Evolutionary conservation across 2,113 vertebrate species (phyloP).

Genomic region (Labrus mixtus): DNA sequence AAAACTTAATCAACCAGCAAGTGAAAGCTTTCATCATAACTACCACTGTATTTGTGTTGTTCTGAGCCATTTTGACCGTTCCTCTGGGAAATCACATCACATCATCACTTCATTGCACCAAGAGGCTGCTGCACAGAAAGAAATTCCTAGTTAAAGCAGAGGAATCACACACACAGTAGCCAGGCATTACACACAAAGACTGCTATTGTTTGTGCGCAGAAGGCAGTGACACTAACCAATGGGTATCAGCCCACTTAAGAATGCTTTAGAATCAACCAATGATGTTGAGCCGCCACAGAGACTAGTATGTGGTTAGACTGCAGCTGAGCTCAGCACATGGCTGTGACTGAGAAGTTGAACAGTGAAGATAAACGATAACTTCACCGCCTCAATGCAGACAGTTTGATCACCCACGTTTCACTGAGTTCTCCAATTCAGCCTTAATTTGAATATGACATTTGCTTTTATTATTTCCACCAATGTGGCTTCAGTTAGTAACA

Average conservation of each 20-base stretch:
- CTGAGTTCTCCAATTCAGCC: not conserved
- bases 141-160: constrained; percentile 48
- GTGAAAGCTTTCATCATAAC: constrained; percentile 38
- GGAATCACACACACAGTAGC: constrained; percentile 35
- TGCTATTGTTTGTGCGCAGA: constrained; percentile 67
- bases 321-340: constrained; percentile 46
- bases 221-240: constrained; percentile 72
- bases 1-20: not conserved
- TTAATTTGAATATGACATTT: constrained; percentile 27
- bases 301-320: constrained; percentile 40
- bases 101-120: constrained; percentile 40
- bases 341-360: constrained; percentile 18
- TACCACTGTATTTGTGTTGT: constrained; percentile 19
- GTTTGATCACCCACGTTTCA: not conserved
- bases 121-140: constrained; percentile 31
- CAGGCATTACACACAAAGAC: constrained; percentile 68
- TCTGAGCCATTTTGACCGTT: not conserved
- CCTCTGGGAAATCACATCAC: constrained; percentile 26
- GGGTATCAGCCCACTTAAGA: constrained; percentile 65
- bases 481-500: constrained; percentile 4
- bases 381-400: not conserved
- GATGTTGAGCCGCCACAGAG: constrained; percentile 25
- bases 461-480: constrained; percentile 2
- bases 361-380: constrained; percentile 31
- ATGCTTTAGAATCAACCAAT: constrained; percentile 57